Evolutionary conservation across 2,797 vertebrate genomes (phyloP), one percentile per base, ranked within the genome.

Genomic region (Ptychobarbus kaznakovi): DNA sequence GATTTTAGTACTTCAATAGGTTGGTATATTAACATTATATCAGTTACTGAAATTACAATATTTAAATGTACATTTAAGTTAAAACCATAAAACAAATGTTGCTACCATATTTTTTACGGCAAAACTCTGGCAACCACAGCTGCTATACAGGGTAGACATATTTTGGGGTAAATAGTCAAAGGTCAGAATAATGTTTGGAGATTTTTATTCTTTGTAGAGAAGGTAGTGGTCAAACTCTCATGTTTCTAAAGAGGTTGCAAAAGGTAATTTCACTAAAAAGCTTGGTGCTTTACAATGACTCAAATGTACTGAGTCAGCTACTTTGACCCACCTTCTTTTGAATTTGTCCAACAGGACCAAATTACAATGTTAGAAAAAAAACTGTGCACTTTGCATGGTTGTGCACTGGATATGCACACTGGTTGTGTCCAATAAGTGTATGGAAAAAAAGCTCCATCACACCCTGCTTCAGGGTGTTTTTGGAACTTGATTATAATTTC

Each of bases 391-490:
- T n/a, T n/a, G n/a, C n/a, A n/a, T n/a, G n/a, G n/a, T n/a, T n/a
- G n/a, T n/a, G n/a, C n/a, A n/a, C n/a, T n/a, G n/a, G n/a, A n/a
- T n/a, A n/a, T n/a, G n/a, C n/a, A n/a, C n/a, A n/a, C n/a, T n/a
- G n/a, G n/a, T n/a, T n/a, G n/a, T n/a, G n/a, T n/a, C n/a, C n/a
- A n/a, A n/a, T n/a, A n/a, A n/a, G n/a, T n/a, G n/a, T n/a, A 53
- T 38, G 22, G 40, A 73, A 81, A 53, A 38, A 46, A 35, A 38
- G 61, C 81, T 69, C 49, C 20, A 46, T 56, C 70, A 56, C 61
- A 68, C 38, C 22, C 40, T 74, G 40, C 79, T 58, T 76, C 18
- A 28, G 86, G 76, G 63, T 84, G 69, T 75, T 84, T 87, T 49
- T 56, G 10, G 16, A 68, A 56, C 49, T n/a, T 80, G 49, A 75